These are phyloP conservation scores for Diarsia mendica DNA, from an alignment of 2,888 invertebrate genomes.

Conservation along the genomic window DNA sequence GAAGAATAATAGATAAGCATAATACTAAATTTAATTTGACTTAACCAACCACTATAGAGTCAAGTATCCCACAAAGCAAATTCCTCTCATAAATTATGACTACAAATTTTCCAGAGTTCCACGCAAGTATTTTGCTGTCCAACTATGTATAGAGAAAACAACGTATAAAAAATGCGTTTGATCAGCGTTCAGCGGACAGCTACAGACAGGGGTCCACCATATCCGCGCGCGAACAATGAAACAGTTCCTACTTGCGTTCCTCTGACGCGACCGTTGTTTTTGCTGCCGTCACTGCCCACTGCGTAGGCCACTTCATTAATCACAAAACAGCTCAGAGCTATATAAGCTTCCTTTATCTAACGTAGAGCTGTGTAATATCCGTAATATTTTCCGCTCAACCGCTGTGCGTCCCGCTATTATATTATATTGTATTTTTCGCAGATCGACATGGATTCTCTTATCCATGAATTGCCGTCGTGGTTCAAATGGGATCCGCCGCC, in stretches of 20 bases:
- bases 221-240: conserved; percentile 78
- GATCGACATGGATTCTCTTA: conserved; percentile 86
- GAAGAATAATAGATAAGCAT: background rate
- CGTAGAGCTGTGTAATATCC: conserved; percentile 66
- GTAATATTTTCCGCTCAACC: conserved; percentile 66
- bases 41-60: background rate
- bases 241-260: conserved; percentile 77
- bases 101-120: conserved; percentile 22
- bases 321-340: conserved; percentile 83
- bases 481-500: conserved; percentile 88
- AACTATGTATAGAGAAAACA: conserved; percentile 33
- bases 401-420: conserved; percentile 51
- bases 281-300: conserved; percentile 74
- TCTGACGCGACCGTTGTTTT: conserved; percentile 85
- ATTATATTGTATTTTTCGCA: conserved; percentile 69
- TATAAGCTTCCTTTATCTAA: conserved; percentile 82
- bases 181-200: conserved; percentile 63
- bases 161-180: conserved; percentile 64
- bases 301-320: conserved; percentile 86
- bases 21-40: background rate
- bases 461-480: conserved; percentile 84
- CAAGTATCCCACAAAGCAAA: conserved; percentile 25
- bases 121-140: conserved; percentile 19
- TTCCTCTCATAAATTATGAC: conserved; percentile 16
- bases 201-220: conserved; percentile 70